Base-by-base conservation (phyloP, 2,888 invertebrate species). In the Drosophila leonis region DNA sequence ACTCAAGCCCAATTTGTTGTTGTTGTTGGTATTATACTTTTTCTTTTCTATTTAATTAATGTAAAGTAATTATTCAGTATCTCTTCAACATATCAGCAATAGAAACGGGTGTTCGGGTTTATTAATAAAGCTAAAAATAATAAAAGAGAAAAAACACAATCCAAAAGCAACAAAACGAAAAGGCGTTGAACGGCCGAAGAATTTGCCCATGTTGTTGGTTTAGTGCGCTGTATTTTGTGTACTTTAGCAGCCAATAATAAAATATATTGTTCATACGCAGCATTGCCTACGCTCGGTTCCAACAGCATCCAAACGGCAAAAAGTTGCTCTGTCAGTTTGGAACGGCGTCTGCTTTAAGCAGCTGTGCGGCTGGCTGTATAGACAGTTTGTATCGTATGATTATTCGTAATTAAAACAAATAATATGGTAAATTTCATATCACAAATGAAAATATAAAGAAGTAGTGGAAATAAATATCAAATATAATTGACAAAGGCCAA, bases 231-330 rank as follows among this genome's bases (percentile, higher is more conserved):
- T 66, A 60, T 78, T 80, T 68, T 79, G 79, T 86, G 87, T 88
- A 83, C 87, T 88, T 87, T 86, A 79, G 78, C 69, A 65, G 81
- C 69, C 72, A 76, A 68, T 62, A 73, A 65, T 54, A 67, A 74
- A 60, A 80, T 72, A 80, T 63, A 88, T 82, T 88, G 80, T 88
- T 80, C 68, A 89, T 86, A 87, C 88, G 88, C 73, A 59, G 62
- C 85, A 78, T 78, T 83, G 72, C 68, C 70, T 69, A 52, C 73
- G 80, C 44, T 73, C 64, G 65, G 61, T 49, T 18, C n/a, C 56
- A 71, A 62, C 73, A 72, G 67, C 70, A 65, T 62, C 63, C 72
- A 75, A 83, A 70, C 69, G 71, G 42, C 61, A 65, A 65, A 63
- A 44, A 68, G 55, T 63, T 73, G 68, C 41, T 67, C 62, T 39